Percentiles rank a stretch among this genome's conserved stretches.
Evolutionary conservation across 2,797 vertebrate species (phyloP).

Genomic region (Helarctos malayanus): DNA sequence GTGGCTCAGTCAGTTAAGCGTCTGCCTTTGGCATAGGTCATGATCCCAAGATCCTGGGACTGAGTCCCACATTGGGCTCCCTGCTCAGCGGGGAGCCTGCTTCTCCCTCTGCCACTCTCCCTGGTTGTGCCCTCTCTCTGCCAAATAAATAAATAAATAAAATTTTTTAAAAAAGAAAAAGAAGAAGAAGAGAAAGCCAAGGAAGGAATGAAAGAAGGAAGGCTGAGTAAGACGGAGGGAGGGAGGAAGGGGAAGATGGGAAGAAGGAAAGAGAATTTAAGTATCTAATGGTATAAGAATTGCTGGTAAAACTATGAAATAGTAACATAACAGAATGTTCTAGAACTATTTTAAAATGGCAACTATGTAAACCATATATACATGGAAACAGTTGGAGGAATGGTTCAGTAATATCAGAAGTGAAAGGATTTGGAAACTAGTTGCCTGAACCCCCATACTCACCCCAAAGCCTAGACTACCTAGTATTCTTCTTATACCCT

Average conservation of each 20-base stretch:
- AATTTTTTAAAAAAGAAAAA: no score
- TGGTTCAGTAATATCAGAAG: not conserved
- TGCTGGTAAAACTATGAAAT: slow-evolving; percentile 20
- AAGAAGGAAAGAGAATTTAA: not conserved
- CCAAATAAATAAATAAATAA: no score
- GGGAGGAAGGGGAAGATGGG: not conserved
- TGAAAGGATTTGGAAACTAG: not conserved
- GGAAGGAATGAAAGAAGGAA: not conserved
- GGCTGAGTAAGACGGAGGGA: not conserved
- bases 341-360: slow-evolving; percentile 24
- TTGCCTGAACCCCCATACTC: not conserved
- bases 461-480: not conserved
- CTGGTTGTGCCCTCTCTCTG: no score
- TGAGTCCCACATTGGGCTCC: no score
- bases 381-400: not conserved
- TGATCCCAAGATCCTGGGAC: no score
- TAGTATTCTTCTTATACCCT: not conserved
- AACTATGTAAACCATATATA: not conserved
- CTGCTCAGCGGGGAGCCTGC: no score
- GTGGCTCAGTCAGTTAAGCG: no score
- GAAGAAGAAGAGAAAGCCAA: not conserved
- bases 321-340: not conserved
- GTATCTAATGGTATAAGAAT: not conserved
- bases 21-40: no score
- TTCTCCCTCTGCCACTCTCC: no score